phyloP scores from a whole-genome alignment of 2,113 vertebrate species.

The Takifugu flavidus region DNA sequence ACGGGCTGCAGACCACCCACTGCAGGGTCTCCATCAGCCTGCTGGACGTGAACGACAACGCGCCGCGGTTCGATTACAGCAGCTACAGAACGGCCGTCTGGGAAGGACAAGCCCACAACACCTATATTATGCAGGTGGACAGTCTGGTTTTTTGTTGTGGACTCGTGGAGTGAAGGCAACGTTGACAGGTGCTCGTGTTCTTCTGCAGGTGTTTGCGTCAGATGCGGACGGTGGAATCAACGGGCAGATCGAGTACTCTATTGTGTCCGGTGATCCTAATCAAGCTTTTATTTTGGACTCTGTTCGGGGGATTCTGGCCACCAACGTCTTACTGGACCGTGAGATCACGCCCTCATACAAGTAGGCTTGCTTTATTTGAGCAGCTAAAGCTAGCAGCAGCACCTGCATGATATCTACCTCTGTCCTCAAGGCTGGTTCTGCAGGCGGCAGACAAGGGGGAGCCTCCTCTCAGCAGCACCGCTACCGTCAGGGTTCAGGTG shows the following conservation, averaged over 20 bases:
- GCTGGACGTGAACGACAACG: conserved; percentile 86
- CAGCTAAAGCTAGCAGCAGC: background rate
- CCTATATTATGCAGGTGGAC: conserved; percentile 82
- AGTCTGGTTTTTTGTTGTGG: background rate
- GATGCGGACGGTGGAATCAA: conserved; percentile 84
- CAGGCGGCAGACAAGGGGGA: conserved; percentile 85
- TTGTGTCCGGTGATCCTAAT: conserved; percentile 84
- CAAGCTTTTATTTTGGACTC: conserved; percentile 80
- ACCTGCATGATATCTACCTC: background rate
- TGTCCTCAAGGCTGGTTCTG: conserved; percentile 78
- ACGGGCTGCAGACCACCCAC: conserved; percentile 65
- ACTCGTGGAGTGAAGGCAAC: background rate
- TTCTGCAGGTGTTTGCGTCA: conserved; percentile 80
- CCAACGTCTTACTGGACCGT: conserved; percentile 78
- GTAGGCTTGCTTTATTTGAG: conserved; percentile 62
- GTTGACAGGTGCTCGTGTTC: background rate
- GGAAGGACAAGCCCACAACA: conserved; percentile 79
- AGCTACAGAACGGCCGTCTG: conserved; percentile 79
- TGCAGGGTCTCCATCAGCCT: conserved; percentile 78
- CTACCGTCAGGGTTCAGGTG: conserved; percentile 80
- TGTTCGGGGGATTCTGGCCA: conserved; percentile 78
- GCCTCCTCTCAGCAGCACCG: conserved; percentile 78
- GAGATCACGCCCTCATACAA: conserved; percentile 83
- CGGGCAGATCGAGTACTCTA: conserved; percentile 82
- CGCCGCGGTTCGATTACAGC: conserved; percentile 78